These are phyloP conservation scores for Oncorhynchus masou DNA, from an alignment of 2,113 vertebrate species.

Conservation along the genomic window DNA sequence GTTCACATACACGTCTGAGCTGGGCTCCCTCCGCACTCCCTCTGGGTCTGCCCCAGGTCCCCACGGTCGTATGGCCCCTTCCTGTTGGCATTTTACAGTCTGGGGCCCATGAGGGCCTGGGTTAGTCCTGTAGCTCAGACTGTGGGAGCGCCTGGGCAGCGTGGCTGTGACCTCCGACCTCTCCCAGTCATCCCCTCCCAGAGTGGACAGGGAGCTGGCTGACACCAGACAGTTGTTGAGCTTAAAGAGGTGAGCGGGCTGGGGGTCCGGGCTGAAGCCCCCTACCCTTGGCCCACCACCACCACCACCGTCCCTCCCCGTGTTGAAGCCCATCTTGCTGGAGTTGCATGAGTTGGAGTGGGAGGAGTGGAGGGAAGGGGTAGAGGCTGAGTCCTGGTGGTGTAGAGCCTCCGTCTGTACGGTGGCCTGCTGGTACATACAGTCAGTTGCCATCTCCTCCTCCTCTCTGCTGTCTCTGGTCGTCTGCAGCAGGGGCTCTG, in stretches of 20 bases:
- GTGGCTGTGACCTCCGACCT: slow-evolving; percentile 10
- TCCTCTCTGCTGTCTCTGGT: slow-evolving; percentile 45
- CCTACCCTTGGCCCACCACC: slow-evolving; percentile 29
- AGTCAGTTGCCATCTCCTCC: slow-evolving; percentile 46
- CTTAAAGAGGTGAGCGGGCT: slow-evolving; percentile 57
- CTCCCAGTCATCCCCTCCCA: slow-evolving; percentile 11
- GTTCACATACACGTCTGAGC: slow-evolving; percentile 62
- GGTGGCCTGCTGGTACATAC: slow-evolving; percentile 55
- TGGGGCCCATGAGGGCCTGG: slow-evolving; percentile 19
- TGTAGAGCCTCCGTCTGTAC: slow-evolving; percentile 67
- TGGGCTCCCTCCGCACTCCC: slow-evolving; percentile 26
- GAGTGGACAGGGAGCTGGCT: slow-evolving; percentile 33
- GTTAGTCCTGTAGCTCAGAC: slow-evolving; percentile 72
- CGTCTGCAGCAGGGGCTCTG: slow-evolving; percentile 72
- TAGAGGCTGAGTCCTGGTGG: slow-evolving; percentile 66
- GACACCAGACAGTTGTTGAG: slow-evolving; percentile 69
- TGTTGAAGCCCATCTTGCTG: slow-evolving; percentile 55
- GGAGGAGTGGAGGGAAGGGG: slow-evolving; percentile 62
- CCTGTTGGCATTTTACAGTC: neutral
- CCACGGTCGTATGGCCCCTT: neutral
- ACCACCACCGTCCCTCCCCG: neutral
- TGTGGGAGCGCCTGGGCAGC: slow-evolving; percentile 53
- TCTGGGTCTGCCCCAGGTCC: rapidly evolving
- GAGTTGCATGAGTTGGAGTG: slow-evolving; percentile 66
- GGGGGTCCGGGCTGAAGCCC: slow-evolving; percentile 43